A percentile compares a stretch with the other conserved stretches of the same genome.
These are phyloP conservation scores for Mythimna lalbum DNA, from an alignment of 2,888 invertebrate genomes.

Conservation along the genomic window DNA sequence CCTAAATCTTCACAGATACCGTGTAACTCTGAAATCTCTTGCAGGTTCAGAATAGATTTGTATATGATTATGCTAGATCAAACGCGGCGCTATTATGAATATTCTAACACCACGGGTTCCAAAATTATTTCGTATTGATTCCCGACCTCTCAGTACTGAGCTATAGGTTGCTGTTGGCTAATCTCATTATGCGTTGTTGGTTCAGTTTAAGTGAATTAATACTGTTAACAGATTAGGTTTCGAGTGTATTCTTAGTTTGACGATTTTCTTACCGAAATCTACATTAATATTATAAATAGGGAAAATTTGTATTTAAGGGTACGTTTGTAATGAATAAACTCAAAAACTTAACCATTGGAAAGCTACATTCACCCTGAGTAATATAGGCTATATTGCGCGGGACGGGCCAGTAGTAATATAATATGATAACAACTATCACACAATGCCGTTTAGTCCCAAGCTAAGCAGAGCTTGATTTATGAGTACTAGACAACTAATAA, in stretches of 20 bases:
- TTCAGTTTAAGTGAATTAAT: slow-evolving; percentile 31
- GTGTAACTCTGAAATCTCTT: slow-evolving; percentile 14
- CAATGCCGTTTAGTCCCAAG: no score
- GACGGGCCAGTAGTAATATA: no score
- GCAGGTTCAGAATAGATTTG: slow-evolving; percentile 30
- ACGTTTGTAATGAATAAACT: no score
- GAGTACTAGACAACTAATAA: no score
- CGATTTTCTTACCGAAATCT: no score
- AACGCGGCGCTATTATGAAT: slow-evolving; percentile 43
- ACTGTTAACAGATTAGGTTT: slow-evolving; percentile 13
- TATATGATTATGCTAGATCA: slow-evolving; percentile 31
- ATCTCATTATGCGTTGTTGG: slow-evolving; percentile 35
- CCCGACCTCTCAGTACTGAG: slow-evolving; percentile 28
- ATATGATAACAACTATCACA: no score
- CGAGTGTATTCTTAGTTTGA: slow-evolving; percentile 4
- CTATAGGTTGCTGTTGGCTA: slow-evolving; percentile 24
- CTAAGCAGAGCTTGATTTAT: no score
- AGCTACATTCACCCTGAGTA: no score
- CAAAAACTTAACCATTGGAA: no score
- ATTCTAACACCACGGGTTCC: slow-evolving; percentile 41
- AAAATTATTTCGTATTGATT: slow-evolving; percentile 53
- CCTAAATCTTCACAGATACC: slow-evolving; percentile 4
- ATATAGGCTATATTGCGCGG: no score
- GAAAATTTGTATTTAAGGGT: no score
- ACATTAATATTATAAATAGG: no score